Base-by-base conservation (phyloP, 64 coral and sea anemone species). In the Astreopora myriophthalma region DNA sequence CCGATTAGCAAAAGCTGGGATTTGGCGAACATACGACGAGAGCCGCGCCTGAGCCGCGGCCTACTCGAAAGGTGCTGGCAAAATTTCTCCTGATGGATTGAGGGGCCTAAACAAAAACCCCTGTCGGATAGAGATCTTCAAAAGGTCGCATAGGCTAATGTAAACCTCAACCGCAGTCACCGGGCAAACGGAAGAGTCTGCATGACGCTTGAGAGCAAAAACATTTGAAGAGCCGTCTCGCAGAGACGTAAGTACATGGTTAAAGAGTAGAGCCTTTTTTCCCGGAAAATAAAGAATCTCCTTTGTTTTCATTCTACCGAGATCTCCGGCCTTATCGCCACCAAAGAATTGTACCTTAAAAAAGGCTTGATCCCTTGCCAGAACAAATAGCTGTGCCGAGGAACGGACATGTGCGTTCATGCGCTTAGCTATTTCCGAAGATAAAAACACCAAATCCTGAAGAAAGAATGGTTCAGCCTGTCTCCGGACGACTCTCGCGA, bases 141-240 rank as follows among this genome's bases (percentile, higher is more conserved):
- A 34, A 1, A 44, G 57, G 32, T 85, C 69, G 42, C 80, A 92
- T 26, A 85, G 14, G 25, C 10, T 48, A 24, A 85, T 26, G 51
- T 92, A 92, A 16, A 63, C 52, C 60, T 85, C 49, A 11, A 84
- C 27, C 6, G 65, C 79, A 17, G 79, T 72, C 0, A 84, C 69
- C 13, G 68, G 67, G 89, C 79, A 92, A 1, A 85, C 1, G 0
- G 19, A 7, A 16, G 65, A 13, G 68, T 83, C 22, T n/a, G 9
- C 22, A 62, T 92, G 34, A 73, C 70, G 62, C 37, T 48, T 85
- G 3, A 92, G 33, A 22, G 48, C 86, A 74, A 88, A 76, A 52
- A 62, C n/a, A 40, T 88, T 88, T 25, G 17, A 74, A 40, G 49
- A 7, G 20, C 86, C 86, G 26, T 64, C 71, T 9, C 71, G 71